These are phyloP conservation scores for Danaus plexippus DNA, from an alignment of 1,140 invertebrate species.

Conservation along the genomic window DNA sequence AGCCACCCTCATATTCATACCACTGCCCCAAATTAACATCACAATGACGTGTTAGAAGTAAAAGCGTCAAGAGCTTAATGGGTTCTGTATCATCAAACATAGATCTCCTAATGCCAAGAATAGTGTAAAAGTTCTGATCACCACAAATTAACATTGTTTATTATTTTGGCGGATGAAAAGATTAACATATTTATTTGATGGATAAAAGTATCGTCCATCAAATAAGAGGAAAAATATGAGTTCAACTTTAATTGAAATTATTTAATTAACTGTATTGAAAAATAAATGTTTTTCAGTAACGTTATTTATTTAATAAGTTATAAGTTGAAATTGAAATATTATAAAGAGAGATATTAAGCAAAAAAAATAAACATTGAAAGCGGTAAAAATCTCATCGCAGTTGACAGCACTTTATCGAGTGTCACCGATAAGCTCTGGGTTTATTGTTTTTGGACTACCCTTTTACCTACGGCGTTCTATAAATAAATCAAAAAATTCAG, in stretches of 20 bases:
- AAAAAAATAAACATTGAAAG: too few relatives aligned
- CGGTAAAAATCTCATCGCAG: neutral
- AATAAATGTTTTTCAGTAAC: too few relatives aligned
- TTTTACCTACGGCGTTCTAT: slow-evolving; percentile 61
- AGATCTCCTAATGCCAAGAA: slow-evolving; percentile 61
- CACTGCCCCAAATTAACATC: slow-evolving; percentile 66
- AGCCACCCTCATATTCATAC: slow-evolving; percentile 62
- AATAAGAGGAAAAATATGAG: too few relatives aligned
- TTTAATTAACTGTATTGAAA: too few relatives aligned
- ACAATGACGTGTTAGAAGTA: slow-evolving; percentile 65
- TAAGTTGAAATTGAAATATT: too few relatives aligned
- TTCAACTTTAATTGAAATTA: too few relatives aligned
- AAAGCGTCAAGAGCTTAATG: slow-evolving; percentile 58
- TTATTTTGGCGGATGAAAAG: too few relatives aligned
- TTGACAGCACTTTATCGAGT: slow-evolving; percentile 17
- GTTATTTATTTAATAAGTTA: too few relatives aligned
- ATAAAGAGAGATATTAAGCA: too few relatives aligned
- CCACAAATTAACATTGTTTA: too few relatives aligned
- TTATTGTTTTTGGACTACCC: slow-evolving; percentile 65
- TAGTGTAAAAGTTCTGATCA: slow-evolving; percentile 44
- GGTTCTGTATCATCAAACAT: slow-evolving; percentile 53
- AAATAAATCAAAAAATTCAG: slow-evolving; percentile 72
- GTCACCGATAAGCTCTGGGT: slow-evolving; percentile 40
- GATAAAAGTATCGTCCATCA: too few relatives aligned
- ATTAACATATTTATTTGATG: too few relatives aligned